Evolutionary conservation across 2,888 invertebrate genomes (phyloP).

Genomic region (Oasisia sp.): DNA sequence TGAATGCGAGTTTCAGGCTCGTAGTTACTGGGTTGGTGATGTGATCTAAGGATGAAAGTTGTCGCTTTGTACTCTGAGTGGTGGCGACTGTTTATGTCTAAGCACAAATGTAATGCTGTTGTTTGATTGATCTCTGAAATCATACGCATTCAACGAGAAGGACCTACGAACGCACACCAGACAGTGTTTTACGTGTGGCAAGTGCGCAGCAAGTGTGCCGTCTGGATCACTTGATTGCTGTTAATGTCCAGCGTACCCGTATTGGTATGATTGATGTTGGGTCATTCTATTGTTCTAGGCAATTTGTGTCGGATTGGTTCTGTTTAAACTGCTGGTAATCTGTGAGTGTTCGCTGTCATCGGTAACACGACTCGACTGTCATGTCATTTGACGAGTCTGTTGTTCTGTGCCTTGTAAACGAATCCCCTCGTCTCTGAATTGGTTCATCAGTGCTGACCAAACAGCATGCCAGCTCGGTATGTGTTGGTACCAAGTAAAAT

Average conservation of each 20-base stretch:
- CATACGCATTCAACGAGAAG: neutral
- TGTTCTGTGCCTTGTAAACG: neutral
- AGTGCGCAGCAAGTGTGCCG: neutral
- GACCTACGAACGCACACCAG: neutral
- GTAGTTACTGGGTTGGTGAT: neutral
- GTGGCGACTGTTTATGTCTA: neutral
- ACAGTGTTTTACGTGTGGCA: neutral
- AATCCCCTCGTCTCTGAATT: neutral
- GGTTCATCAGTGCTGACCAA: neutral
- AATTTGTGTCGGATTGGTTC: neutral
- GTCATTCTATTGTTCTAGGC: neutral
- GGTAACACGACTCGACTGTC: neutral
- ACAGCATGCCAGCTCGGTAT: neutral
- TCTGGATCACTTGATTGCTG: neutral
- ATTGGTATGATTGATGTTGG: slow-evolving; percentile 5
- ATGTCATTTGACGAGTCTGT: neutral
- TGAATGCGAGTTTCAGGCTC: neutral
- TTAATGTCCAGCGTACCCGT: neutral
- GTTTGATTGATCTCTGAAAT: neutral
- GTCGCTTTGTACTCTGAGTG: neutral
- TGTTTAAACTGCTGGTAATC: neutral
- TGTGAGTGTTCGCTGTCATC: neutral
- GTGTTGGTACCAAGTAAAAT: neutral
- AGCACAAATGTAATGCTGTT: neutral
- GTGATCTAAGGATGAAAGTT: neutral